Conservation (phyloP, 2,888 invertebrate species). For the Osmoderma eremita region DNA sequence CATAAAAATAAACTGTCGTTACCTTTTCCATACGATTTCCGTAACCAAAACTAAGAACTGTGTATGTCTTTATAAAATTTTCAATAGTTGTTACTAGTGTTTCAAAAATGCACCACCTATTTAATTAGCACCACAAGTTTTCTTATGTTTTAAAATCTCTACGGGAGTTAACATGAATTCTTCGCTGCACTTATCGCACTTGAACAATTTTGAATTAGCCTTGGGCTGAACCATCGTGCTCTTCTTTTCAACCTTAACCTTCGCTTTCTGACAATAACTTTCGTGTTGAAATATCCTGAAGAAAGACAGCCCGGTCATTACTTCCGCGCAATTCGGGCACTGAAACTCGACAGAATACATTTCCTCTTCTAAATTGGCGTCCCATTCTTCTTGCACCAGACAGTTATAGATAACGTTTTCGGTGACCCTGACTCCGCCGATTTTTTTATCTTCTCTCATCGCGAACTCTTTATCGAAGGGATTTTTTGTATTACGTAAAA, state of each 20-base stretch:
- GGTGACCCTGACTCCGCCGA: slow-evolving; percentile 85
- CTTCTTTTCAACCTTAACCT: slow-evolving; percentile 51
- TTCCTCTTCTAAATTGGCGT: slow-evolving; percentile 70
- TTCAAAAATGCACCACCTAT: not conserved
- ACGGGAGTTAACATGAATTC: slow-evolving; percentile 78
- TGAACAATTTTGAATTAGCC: slow-evolving; percentile 66
- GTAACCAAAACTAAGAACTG: no score
- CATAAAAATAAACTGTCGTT: no score
- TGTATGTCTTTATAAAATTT: no score
- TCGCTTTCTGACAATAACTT: slow-evolving; percentile 63
- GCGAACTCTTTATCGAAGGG: slow-evolving; percentile 77
- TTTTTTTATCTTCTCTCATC: slow-evolving; percentile 71
- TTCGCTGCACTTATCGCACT: slow-evolving; percentile 77
- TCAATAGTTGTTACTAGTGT: no score
- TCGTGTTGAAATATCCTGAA: slow-evolving; percentile 81
- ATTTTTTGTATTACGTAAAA: slow-evolving; percentile 65
- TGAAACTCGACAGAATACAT: slow-evolving; percentile 74
- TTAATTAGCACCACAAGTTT: slow-evolving; percentile 63
- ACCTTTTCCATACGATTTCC: no score
- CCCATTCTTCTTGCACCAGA: slow-evolving; percentile 76
- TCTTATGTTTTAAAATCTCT: slow-evolving; percentile 88
- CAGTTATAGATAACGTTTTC: slow-evolving; percentile 85
- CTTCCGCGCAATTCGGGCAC: slow-evolving; percentile 76
- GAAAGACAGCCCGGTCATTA: slow-evolving; percentile 69
- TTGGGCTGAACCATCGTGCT: slow-evolving; percentile 50